Base-by-base conservation (phyloP, 2,797 vertebrate genomes). In the Neomorphus geoffroyi region DNA sequence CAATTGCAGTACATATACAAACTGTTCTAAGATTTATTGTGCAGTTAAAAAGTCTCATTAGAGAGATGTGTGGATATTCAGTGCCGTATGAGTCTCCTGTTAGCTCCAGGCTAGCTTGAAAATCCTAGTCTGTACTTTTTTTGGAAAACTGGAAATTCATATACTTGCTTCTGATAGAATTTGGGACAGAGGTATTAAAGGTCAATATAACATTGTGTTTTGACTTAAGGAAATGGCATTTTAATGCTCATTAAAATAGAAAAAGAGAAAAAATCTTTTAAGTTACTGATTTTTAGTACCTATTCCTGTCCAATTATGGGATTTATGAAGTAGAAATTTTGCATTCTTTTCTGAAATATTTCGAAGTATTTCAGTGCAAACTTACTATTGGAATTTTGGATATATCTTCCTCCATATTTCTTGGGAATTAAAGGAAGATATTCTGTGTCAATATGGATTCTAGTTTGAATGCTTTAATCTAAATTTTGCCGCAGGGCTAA, bases 11-110 rank as follows among this genome's bases (percentile, higher is more conserved):
- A 33, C 33, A 35, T 82, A 74, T 87, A 92, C 83, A 94, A 90
- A 94, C 85, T 88, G 70, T 71, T 69, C 18, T 67, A 64, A 75
- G 77, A 92, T 92, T 96, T 95, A 95, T 53, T 92, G 80, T 75
- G 75, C 28, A 86, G 75, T 94, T 84, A 95, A 96, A 95, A 87
- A 83, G 62, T 90, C 91, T 94, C 88, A 88, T 94, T 93, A 93
- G 86, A 85, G 53, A 95, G 66, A 90, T 66, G 32, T 95, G 74
- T 84, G 84, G 48, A 79, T 85, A 46, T 83, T 80, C 73, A 88
- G 51, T 60, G 56, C 43, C 13, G 11, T 65, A 18, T 32, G 53
- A 86, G 33, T 41, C 46, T 94, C 46, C 32, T 86, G 93, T 79
- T 81, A 92, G 66, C 70, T 92, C 39, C 77, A 90, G 46, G 61